These are phyloP conservation scores for Platycnemis pennipes DNA, from an alignment of 2,888 invertebrate species.

Conservation along the genomic window DNA sequence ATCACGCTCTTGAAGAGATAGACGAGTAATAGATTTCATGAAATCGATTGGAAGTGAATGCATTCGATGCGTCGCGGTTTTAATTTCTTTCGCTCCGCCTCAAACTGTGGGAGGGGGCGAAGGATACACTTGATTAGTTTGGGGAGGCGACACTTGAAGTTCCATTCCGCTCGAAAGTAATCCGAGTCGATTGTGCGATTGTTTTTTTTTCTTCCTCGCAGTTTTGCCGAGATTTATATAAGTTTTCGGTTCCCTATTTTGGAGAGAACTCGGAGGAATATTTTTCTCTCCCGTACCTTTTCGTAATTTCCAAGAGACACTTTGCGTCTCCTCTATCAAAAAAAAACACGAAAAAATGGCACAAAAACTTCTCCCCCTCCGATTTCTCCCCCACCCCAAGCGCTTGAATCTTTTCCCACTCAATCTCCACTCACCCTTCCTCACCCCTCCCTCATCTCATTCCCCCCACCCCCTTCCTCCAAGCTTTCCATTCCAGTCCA, in stretches of 20 bases:
- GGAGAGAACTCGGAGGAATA: background rate
- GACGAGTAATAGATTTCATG: background rate
- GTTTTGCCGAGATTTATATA: slow-evolving; percentile 32
- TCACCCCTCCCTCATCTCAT: background rate
- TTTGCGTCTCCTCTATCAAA: slow-evolving; percentile 12
- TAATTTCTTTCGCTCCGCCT: background rate
- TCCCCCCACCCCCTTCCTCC: background rate
- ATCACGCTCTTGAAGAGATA: background rate
- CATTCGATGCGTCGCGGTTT: slow-evolving; percentile 25
- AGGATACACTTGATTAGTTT: slow-evolving; percentile 24
- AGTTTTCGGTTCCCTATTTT: slow-evolving; percentile 29
- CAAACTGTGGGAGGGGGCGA: background rate
- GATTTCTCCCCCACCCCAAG: background rate
- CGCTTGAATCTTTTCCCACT: background rate
- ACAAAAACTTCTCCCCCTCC: slow-evolving; percentile 23
- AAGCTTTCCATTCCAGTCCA: background rate
- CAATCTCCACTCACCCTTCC: background rate
- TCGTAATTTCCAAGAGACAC: slow-evolving; percentile 36
- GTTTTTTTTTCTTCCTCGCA: slow-evolving; percentile 22
- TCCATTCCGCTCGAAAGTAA: slow-evolving; percentile 24
- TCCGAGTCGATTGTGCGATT: slow-evolving; percentile 18
- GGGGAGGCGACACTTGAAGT: background rate
- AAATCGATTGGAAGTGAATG: background rate
- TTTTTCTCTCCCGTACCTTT: slow-evolving; percentile 17
- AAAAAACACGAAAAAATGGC: slow-evolving; percentile 5